A percentile compares a stretch with the other conserved stretches of the same genome.
Conservation (phyloP, 2,888 invertebrate species). For the Pachycephus smyrnensis region DNA sequence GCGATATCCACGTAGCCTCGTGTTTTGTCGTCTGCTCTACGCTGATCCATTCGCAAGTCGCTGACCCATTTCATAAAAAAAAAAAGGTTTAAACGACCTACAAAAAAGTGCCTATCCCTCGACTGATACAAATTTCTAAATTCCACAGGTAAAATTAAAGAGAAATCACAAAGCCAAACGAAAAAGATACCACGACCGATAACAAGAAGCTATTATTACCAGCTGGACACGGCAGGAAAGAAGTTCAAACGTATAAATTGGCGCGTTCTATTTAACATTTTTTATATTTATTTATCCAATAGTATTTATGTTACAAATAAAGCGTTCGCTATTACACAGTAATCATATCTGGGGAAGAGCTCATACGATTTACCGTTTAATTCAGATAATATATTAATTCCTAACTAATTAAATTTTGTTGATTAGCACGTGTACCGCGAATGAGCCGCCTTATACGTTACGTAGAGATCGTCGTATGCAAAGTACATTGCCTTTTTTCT, state of each 20-base stretch:
- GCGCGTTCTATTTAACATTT: conserved; percentile 32
- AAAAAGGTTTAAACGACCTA: background rate
- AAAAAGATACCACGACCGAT: background rate
- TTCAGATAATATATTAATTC: conserved; percentile 1
- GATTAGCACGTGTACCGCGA: background rate
- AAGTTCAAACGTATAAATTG: background rate
- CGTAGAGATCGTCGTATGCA: background rate
- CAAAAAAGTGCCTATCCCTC: background rate
- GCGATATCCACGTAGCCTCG: background rate
- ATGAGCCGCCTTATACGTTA: background rate
- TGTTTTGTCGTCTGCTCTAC: background rate
- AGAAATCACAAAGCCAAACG: background rate
- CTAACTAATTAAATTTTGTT: conserved; percentile 1
- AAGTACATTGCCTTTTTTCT: background rate
- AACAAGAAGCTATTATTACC: background rate
- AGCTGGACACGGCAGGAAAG: background rate
- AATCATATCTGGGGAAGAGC: conserved; percentile 44
- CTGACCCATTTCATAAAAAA: background rate
- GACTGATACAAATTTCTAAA: background rate
- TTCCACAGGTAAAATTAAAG: background rate
- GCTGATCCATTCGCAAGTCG: background rate
- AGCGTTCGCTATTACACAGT: conserved; percentile 47
- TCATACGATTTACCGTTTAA: conserved; percentile 9
- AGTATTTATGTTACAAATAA: conserved; percentile 54
- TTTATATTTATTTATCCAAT: conserved; percentile 54